A percentile compares a stretch with the other conserved stretches of the same genome.
phyloP scores from a whole-genome alignment of 2,888 invertebrate genomes.

The Hirtodrosophila confusa region DNA sequence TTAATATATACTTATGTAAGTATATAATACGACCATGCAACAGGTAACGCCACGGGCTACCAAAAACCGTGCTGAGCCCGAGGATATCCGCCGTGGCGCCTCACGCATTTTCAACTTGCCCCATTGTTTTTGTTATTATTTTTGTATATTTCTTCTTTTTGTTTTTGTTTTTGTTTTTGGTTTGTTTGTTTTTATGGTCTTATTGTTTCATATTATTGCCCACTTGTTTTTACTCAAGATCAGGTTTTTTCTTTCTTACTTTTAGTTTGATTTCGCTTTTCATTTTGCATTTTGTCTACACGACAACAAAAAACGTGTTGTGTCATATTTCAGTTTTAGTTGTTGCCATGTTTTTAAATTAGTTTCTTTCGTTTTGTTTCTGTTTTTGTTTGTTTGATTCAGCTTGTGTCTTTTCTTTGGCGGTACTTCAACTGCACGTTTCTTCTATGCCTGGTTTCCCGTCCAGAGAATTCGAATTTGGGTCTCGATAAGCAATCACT shows the following conservation, averaged over 20 bases:
- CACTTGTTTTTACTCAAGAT: constrained; percentile 47
- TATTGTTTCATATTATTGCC: constrained; percentile 59
- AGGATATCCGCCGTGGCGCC: constrained; percentile 63
- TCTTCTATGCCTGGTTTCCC: constrained; percentile 18
- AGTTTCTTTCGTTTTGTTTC: constrained; percentile 35
- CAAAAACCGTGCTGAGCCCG: constrained; percentile 34
- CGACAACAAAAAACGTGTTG: constrained; percentile 56
- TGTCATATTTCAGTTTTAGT: constrained; percentile 62
- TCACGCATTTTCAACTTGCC: constrained; percentile 39
- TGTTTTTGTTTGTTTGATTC: constrained; percentile 21
- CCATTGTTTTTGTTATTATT: constrained; percentile 21
- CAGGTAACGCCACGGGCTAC: constrained; percentile 44
- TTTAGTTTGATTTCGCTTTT: constrained; percentile 65
- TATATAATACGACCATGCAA: constrained; percentile 40
- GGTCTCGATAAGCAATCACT: constrained; percentile 57
- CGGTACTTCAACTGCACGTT: constrained; percentile 16
- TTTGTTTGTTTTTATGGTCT: constrained; percentile 40
- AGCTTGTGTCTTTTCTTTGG: constrained; percentile 10
- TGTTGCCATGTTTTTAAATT: constrained; percentile 49
- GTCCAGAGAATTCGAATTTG: constrained; percentile 31
- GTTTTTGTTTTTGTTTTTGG: constrained; percentile 14
- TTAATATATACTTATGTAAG: constrained; percentile 4
- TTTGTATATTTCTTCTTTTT: no score
- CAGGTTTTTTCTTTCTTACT: constrained; percentile 42
- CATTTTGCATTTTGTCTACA: constrained; percentile 59